Percentiles rank a stretch among this genome's conserved stretches.
Evolutionary conservation across 2,888 invertebrate genomes (phyloP).

Genomic region (Sepioteuthis lessoniana): DNA sequence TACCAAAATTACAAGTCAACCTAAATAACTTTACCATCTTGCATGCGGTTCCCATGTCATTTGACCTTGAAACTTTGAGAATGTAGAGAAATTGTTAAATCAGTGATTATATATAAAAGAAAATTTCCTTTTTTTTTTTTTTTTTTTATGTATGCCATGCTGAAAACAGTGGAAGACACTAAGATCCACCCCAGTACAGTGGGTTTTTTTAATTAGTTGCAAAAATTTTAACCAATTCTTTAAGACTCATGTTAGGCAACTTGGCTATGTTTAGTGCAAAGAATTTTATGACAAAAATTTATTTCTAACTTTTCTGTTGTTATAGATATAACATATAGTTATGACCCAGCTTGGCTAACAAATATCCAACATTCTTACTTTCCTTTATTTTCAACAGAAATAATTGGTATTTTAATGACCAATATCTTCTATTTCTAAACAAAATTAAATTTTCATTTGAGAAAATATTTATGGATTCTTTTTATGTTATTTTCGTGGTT

Average conservation of each 20-base stretch:
- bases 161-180: not conserved
- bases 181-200: not conserved
- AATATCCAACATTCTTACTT: not conserved
- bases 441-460: not conserved
- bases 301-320: not conserved
- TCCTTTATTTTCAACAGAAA: not conserved
- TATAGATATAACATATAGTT: not conserved
- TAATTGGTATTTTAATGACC: not conserved
- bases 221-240: conserved; percentile 10
- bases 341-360: not conserved
- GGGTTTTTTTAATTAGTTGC: not conserved
- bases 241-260: not conserved
- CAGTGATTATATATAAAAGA: not conserved
- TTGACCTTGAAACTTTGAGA: conserved; percentile 33
- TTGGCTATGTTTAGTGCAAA: not conserved
- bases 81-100: not conserved
- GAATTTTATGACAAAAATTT: not conserved
- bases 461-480: not conserved
- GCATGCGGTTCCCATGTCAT: conserved; percentile 2
- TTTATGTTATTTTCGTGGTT: not conserved
- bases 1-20: not conserved
- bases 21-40: not conserved
- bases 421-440: not conserved
- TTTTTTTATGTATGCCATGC: not conserved
- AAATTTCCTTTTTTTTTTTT: no score